These are phyloP conservation scores for Neuroterus valhalla DNA, from an alignment of 1,140 invertebrate genomes.

Conservation along the genomic window DNA sequence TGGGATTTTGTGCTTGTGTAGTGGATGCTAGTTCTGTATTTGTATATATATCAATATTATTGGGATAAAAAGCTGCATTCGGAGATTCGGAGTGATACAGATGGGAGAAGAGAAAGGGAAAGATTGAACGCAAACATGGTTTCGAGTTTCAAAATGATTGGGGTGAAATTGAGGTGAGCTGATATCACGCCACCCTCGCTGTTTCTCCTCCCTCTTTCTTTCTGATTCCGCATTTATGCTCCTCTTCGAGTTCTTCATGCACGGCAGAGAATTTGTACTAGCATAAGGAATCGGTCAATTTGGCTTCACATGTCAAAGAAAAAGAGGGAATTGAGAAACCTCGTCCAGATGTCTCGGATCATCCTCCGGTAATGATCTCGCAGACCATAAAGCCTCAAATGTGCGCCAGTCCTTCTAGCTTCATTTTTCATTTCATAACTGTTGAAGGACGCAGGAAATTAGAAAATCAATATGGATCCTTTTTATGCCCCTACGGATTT, in stretches of 20 bases:
- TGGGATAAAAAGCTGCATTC: slow-evolving; percentile 48
- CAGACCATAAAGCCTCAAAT: background rate
- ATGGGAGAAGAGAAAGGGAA: slow-evolving; percentile 36
- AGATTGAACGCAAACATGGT: slow-evolving; percentile 50
- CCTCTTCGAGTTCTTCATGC: background rate
- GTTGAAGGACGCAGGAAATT: too few relatives aligned
- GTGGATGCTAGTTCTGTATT: slow-evolving; percentile 47
- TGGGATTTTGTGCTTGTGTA: slow-evolving; percentile 28
- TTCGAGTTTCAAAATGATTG: slow-evolving; percentile 74
- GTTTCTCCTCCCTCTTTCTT: background rate
- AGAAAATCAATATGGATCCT: too few relatives aligned
- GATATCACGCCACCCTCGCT: slow-evolving; percentile 50
- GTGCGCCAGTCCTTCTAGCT: background rate
- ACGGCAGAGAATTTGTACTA: background rate
- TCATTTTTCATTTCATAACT: slow-evolving; percentile 40
- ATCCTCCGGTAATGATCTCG: background rate
- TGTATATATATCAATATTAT: slow-evolving; percentile 65
- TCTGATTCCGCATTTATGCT: background rate
- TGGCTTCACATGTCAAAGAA: background rate
- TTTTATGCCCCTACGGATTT: too few relatives aligned
- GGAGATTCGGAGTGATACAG: slow-evolving; percentile 35
- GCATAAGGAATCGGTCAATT: slow-evolving; percentile 21
- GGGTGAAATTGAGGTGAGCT: slow-evolving; percentile 74
- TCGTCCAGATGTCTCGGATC: slow-evolving; percentile 31
- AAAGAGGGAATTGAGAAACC: background rate